Conservation (phyloP, 2,888 invertebrate genomes). For the Acrocyrtus sp. region DNA sequence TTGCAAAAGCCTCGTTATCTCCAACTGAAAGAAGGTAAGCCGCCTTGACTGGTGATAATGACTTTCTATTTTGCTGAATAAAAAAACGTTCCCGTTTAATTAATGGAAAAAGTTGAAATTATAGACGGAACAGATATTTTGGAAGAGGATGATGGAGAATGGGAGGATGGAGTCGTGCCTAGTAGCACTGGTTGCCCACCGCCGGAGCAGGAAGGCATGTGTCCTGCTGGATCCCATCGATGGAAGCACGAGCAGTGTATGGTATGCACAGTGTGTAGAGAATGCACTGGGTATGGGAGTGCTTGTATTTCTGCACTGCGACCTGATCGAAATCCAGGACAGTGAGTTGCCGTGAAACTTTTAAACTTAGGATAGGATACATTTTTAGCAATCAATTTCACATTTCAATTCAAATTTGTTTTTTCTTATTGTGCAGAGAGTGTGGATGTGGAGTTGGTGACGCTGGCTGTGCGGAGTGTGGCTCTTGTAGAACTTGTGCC, state of each 20-base stretch:
- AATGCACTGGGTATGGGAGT: slow-evolving; percentile 93
- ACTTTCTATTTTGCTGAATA: not conserved
- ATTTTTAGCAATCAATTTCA: not conserved
- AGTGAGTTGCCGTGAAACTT: slow-evolving; percentile 73
- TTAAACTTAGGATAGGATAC: not conserved
- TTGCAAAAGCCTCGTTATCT: slow-evolving; percentile 80
- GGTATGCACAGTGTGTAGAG: slow-evolving; percentile 89
- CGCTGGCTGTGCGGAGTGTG: slow-evolving; percentile 92
- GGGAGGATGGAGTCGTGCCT: slow-evolving; percentile 63
- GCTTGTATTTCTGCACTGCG: slow-evolving; percentile 81
- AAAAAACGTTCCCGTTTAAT: slow-evolving; percentile 60
- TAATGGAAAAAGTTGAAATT: too few relatives aligned
- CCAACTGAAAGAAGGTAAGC: slow-evolving; percentile 68
- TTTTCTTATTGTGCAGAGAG: slow-evolving; percentile 74
- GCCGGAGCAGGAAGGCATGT: slow-evolving; percentile 72
- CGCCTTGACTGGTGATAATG: too few relatives aligned
- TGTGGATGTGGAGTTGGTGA: slow-evolving; percentile 97
- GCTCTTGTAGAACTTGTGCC: slow-evolving; percentile 90
- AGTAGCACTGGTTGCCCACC: slow-evolving; percentile 67
- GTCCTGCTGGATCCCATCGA: slow-evolving; percentile 77
- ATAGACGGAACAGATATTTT: slow-evolving; percentile 70
- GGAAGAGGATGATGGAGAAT: slow-evolving; percentile 69
- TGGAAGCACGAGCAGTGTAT: slow-evolving; percentile 87
- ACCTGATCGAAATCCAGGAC: slow-evolving; percentile 84
- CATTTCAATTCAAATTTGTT: slow-evolving; percentile 7